A percentile compares a stretch with the other conserved stretches of the same genome.
Evolutionary conservation across 2,113 vertebrate genomes (phyloP).

Genomic region (Neolamprologus brichardi): DNA sequence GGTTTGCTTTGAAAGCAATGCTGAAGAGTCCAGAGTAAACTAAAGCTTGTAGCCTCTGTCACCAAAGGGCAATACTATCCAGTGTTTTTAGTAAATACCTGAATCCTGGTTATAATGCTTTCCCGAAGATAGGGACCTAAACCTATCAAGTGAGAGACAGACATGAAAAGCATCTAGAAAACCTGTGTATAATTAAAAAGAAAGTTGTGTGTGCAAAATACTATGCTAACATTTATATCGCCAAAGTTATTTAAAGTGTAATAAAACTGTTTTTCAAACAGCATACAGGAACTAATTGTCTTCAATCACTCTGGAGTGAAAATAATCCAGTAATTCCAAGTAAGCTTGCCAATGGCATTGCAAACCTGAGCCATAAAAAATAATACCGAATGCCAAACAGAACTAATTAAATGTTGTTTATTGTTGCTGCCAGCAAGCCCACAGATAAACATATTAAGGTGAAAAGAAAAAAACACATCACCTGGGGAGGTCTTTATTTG

Average conservation of each 20-base stretch:
- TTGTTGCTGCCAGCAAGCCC: slow-evolving; percentile 27
- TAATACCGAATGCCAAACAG: slow-evolving; percentile 18
- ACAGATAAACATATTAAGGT: slow-evolving; percentile 24
- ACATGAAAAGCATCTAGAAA: not conserved
- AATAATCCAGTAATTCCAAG: slow-evolving; percentile 15
- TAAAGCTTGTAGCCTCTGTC: not conserved
- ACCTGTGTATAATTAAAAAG: not conserved
- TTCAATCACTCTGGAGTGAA: slow-evolving; percentile 4
- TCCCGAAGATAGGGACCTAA: not conserved
- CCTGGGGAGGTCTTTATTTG: not conserved
- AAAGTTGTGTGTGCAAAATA: not conserved
- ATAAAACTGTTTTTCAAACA: not conserved
- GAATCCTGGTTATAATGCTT: not conserved
- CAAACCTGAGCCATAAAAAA: slow-evolving; percentile 17
- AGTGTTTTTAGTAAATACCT: not conserved
- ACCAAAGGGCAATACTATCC: not conserved
- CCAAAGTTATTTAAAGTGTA: not conserved
- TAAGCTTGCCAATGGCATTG: slow-evolving; percentile 29
- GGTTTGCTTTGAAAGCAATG: not conserved
- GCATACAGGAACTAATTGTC: not conserved
- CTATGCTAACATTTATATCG: not conserved
- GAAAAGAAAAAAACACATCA: not conserved
- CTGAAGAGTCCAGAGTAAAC: not conserved
- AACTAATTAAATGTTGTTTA: slow-evolving; percentile 50
- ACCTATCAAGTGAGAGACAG: not conserved